Evolutionary conservation across 1,140 invertebrate genomes (phyloP).

Genomic region (Oppia nitens): DNA sequence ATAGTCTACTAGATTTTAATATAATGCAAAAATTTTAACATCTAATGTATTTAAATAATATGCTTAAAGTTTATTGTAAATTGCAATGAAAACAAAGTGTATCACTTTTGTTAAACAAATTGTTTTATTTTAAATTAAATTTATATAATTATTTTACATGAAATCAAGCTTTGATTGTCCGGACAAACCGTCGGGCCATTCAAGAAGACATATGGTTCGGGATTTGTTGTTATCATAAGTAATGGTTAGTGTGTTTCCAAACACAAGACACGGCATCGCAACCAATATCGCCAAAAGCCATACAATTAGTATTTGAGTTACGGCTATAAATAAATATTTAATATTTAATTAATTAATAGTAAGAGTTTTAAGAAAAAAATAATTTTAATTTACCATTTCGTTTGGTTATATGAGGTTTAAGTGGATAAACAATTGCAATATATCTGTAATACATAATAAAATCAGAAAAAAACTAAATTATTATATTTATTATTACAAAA

Average conservation of each 20-base stretch:
- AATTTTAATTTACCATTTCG: conserved; percentile 33
- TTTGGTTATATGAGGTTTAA: conserved; percentile 57
- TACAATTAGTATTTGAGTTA: conserved; percentile 46
- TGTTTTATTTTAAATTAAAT: too few relatives aligned
- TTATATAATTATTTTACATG: conserved; percentile 43
- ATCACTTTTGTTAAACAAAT: too few relatives aligned
- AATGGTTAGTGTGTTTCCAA: conserved; percentile 48
- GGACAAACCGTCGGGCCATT: conserved; percentile 43
- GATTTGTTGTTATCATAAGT: conserved; percentile 39
- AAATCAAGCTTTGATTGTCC: conserved; percentile 42
- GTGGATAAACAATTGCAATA: conserved; percentile 69
- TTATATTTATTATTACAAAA: too few relatives aligned
- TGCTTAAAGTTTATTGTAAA: too few relatives aligned
- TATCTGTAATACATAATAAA: conserved; percentile 36
- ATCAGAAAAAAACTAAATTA: too few relatives aligned
- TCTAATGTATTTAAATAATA: too few relatives aligned
- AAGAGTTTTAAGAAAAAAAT: too few relatives aligned
- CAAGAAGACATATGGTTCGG: conserved; percentile 45
- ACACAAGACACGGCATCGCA: conserved; percentile 64
- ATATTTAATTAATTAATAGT: too few relatives aligned
- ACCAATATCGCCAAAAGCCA: conserved; percentile 58
- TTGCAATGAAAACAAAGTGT: too few relatives aligned
- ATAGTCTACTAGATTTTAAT: too few relatives aligned
- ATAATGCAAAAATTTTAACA: too few relatives aligned
- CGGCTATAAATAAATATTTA: too few relatives aligned